Percentiles rank a stretch among this genome's conserved stretches.
phyloP scores from a whole-genome alignment of 1,140 invertebrate species.

The Venturia canescens region DNA sequence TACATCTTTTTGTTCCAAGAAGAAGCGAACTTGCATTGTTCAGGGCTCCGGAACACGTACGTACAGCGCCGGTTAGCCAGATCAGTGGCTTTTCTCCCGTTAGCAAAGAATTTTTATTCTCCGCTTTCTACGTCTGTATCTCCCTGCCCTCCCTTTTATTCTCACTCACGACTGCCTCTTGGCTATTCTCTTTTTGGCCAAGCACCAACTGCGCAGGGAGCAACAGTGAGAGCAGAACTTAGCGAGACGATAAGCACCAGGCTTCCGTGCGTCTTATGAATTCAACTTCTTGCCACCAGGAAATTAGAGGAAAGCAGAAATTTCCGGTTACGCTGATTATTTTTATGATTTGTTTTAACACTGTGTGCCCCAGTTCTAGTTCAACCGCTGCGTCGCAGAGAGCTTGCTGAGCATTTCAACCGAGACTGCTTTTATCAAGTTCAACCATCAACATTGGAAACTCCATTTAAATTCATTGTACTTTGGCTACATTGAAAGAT shows the following conservation, averaged over 20 bases:
- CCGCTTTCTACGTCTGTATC: neutral
- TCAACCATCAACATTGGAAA: too few species aligned
- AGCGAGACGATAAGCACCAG: neutral
- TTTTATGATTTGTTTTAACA: slow-evolving; percentile 17
- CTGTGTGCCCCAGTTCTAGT: neutral
- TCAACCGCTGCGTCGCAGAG: neutral
- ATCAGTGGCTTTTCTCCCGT: slow-evolving; percentile 9
- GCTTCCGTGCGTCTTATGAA: neutral
- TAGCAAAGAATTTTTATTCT: neutral
- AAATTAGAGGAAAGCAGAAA: slow-evolving; percentile 25
- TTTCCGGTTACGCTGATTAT: slow-evolving; percentile 20
- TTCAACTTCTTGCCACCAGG: slow-evolving; percentile 1
- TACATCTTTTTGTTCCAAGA: neutral
- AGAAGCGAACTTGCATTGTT: neutral
- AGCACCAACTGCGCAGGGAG: slow-evolving; percentile 9
- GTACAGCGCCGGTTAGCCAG: neutral
- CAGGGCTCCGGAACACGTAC: too few species aligned
- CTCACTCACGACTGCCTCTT: neutral
- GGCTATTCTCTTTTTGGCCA: slow-evolving; percentile 37
- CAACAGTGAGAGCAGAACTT: neutral
- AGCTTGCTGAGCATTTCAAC: neutral
- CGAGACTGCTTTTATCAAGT: too few species aligned
- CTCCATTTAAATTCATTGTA: too few species aligned
- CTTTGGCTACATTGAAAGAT: too few species aligned
- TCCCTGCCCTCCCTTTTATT: neutral